phyloP scores from a whole-genome alignment of 23 tunicate genomes.

The Halocynthia aurantium region DNA sequence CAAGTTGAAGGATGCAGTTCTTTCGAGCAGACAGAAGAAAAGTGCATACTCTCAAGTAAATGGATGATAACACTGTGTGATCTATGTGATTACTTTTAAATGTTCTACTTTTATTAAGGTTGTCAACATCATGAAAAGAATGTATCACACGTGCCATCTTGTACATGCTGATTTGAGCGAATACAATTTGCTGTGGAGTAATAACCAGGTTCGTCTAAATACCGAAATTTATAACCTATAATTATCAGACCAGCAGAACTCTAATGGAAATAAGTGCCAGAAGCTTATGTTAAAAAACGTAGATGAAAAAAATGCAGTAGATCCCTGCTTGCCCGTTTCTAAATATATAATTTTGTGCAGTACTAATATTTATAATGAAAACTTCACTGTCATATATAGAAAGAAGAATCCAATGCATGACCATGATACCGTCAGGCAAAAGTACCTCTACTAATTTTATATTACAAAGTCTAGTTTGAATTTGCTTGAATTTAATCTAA shows the following conservation, averaged over 20 bases:
- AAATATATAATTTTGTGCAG: too few relatives aligned
- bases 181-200: conserved; percentile 81
- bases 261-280: background rate
- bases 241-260: background rate
- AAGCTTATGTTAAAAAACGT: background rate
- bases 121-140: conserved; percentile 61
- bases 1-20: conserved; percentile 61
- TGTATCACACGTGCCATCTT: conserved; percentile 65
- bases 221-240: background rate
- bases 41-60: conserved; percentile 65
- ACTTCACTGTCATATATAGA: too few relatives aligned
- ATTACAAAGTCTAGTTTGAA: too few relatives aligned
- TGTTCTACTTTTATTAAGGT: conserved; percentile 31
- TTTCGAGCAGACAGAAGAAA: conserved; percentile 42
- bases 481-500: too few relatives aligned
- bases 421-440: too few relatives aligned
- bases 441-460: too few relatives aligned
- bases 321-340: too few relatives aligned
- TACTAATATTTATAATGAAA: too few relatives aligned
- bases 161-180: conserved; percentile 90
- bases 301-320: too few relatives aligned
- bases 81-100: background rate
- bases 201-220: conserved; percentile 36
- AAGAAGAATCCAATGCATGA: too few relatives aligned
- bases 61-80: too few relatives aligned